These are phyloP conservation scores for Anomalospiza imberbis DNA, from an alignment of 2,797 vertebrate genomes.

Conservation along the genomic window DNA sequence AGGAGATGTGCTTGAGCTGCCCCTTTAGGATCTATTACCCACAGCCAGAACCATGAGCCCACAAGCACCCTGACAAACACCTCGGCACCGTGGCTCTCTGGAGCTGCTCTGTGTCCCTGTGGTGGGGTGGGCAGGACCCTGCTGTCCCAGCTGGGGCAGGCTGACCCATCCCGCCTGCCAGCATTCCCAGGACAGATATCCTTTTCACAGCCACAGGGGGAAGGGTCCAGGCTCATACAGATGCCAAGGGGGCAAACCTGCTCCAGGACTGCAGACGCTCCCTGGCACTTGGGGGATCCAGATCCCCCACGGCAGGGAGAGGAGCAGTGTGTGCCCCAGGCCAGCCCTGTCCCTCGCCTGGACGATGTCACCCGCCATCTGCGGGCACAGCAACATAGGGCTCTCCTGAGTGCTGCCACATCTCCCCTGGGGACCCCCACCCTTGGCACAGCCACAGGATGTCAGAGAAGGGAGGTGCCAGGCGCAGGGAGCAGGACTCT, in stretches of 20 bases:
- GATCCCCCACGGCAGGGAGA: neutral
- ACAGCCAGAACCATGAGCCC: neutral
- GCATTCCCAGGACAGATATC: neutral
- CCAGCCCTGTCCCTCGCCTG: neutral
- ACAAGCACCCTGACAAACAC: neutral
- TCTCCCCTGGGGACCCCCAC: neutral
- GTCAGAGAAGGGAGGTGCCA: neutral
- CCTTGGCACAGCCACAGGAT: neutral
- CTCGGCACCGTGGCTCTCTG: neutral
- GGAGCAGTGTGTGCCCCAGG: neutral
- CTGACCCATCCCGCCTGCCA: neutral
- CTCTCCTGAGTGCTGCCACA: neutral
- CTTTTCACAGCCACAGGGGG: neutral
- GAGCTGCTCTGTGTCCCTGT: neutral
- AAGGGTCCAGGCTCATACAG: neutral
- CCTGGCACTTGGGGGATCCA: neutral
- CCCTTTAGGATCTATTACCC: neutral
- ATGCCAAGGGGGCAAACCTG: neutral
- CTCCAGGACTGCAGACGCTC: neutral
- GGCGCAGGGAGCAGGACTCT: neutral
- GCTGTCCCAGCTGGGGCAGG: neutral
- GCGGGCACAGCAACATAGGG: neutral
- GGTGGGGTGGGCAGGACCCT: neutral
- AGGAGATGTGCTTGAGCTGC: neutral
- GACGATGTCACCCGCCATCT: neutral